phyloP scores from a whole-genome alignment of 2,888 invertebrate genomes.

The Dysmachus trigonus region DNA sequence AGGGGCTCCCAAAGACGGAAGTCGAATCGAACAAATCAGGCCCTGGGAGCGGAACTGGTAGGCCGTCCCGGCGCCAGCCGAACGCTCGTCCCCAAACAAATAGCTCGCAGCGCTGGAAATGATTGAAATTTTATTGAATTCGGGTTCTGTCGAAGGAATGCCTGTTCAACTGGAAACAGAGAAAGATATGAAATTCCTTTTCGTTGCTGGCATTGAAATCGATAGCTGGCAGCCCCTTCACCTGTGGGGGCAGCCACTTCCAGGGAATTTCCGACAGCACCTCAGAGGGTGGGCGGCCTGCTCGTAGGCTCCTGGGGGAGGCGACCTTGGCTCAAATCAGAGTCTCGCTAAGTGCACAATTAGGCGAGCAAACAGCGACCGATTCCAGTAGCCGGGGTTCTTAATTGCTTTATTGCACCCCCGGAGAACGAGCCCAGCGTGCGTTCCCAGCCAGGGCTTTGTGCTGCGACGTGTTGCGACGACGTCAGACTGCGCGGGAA shows the following conservation, averaged over 20 bases:
- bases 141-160: not conserved
- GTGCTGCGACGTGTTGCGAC: not conserved
- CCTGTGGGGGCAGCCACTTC: not conserved
- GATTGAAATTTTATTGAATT: not conserved
- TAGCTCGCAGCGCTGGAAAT: not conserved
- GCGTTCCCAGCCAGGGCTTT: not conserved
- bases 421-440: not conserved
- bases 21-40: not conserved
- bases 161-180: not conserved
- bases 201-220: not conserved
- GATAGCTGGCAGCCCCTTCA: not conserved
- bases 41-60: not conserved
- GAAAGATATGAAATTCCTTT: not conserved
- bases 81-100: not conserved
- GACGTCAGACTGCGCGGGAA: not conserved
- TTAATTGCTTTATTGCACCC: constrained; percentile 16
- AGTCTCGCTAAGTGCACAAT: not conserved
- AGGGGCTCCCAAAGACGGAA: not conserved
- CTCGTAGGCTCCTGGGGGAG: not conserved
- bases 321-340: not conserved
- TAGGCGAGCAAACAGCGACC: not conserved
- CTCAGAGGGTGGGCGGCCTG: not conserved
- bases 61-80: not conserved
- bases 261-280: not conserved
- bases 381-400: not conserved